phyloP scores from a whole-genome alignment of 2,888 invertebrate species.

The Epinotia brunnichana region DNA sequence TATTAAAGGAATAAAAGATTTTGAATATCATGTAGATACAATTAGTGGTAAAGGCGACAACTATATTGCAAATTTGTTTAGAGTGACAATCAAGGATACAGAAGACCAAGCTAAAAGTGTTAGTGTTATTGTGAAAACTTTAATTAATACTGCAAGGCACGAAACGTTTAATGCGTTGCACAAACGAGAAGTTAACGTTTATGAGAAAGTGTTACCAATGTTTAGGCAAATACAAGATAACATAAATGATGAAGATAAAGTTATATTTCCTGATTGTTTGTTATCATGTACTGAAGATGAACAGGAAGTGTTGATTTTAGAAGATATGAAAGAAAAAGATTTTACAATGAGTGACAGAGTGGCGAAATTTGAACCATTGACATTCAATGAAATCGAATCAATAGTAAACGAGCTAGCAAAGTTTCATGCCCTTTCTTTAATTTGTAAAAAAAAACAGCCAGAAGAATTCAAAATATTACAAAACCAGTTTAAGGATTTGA shows the following conservation, averaged over 20 bases:
- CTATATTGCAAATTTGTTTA: constrained; percentile 72
- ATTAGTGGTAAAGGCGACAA: constrained; percentile 68
- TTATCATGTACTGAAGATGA: constrained; percentile 58
- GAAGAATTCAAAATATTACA: constrained; percentile 54
- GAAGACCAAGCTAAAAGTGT: constrained; percentile 53
- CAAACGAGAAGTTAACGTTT: constrained; percentile 68
- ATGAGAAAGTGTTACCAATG: constrained; percentile 60
- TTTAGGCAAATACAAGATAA: constrained; percentile 60
- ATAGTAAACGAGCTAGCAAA: constrained; percentile 69
- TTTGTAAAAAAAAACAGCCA: constrained; percentile 57
- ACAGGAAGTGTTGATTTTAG: constrained; percentile 70
- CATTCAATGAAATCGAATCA: constrained; percentile 56
- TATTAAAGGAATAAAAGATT: constrained; percentile 61
- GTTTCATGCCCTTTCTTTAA: constrained; percentile 70
- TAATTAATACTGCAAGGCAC: constrained; percentile 69
- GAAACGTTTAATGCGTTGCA: constrained; percentile 72
- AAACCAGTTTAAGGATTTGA: constrained; percentile 62
- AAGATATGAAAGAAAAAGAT: constrained; percentile 65
- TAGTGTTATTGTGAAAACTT: constrained; percentile 72
- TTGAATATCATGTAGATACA: constrained; percentile 70
- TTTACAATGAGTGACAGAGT: constrained; percentile 62
- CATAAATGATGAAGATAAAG: constrained; percentile 53
- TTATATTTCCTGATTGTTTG: constrained; percentile 65
- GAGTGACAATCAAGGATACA: constrained; percentile 64
- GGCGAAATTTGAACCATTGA: constrained; percentile 58